These are phyloP conservation scores for Oryzias curvinotus DNA, from an alignment of 2,113 vertebrate species.

Conservation along the genomic window DNA sequence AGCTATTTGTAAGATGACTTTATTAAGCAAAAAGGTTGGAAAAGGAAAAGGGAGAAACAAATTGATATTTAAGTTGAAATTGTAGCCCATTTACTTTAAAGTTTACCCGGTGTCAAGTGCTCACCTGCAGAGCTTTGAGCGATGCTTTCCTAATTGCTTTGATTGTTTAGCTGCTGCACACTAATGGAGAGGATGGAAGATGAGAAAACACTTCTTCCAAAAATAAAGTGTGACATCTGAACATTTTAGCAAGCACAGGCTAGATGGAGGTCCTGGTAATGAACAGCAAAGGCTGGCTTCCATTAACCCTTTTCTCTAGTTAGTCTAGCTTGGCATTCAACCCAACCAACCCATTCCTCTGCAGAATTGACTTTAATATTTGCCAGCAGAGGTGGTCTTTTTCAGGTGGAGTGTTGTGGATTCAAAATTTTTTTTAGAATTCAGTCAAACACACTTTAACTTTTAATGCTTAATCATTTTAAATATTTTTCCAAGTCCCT, in stretches of 20 bases:
- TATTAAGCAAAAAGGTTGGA: constrained; percentile 18
- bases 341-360: constrained; percentile 31
- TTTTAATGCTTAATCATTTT: constrained; percentile 39
- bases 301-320: constrained; percentile 28
- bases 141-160: constrained; percentile 57
- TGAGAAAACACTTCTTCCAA: constrained; percentile 30
- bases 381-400: constrained; percentile 43
- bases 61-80: constrained; percentile 50
- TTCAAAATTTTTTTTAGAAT: constrained; percentile 15
- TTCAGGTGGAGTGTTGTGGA: constrained; percentile 11
- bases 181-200: constrained; percentile 60
- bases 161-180: constrained; percentile 46
- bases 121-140: constrained; percentile 65
- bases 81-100: constrained; percentile 40
- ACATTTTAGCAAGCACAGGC: constrained; percentile 20
- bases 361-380: constrained; percentile 21
- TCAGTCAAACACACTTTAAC: constrained; percentile 16
- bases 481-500: constrained; percentile 37
- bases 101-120: constrained; percentile 55
- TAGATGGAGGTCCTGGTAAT: constrained; percentile 37
- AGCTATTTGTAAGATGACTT: constrained; percentile 33
- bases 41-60: constrained; percentile 27
- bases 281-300: constrained; percentile 38
- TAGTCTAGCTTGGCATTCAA: constrained; percentile 45
- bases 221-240: constrained; percentile 26